Evolutionary conservation across 2,797 vertebrate species (phyloP).

Genomic region (Ataeniobius toweri): DNA sequence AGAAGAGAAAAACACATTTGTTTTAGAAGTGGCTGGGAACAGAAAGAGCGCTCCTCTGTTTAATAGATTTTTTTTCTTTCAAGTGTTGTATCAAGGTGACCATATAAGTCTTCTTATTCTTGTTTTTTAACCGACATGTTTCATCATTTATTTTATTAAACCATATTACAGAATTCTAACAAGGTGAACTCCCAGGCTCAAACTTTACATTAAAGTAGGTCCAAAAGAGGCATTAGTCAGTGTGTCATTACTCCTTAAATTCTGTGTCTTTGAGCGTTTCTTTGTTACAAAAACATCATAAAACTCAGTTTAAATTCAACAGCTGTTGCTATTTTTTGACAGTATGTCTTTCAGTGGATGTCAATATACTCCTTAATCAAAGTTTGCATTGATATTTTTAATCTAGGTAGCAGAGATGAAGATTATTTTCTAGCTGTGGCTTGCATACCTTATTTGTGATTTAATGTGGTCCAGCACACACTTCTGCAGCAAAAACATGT

Average conservation of each 20-base stretch:
- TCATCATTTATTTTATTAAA: not conserved
- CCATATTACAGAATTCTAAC: not conserved
- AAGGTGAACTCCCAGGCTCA: not conserved
- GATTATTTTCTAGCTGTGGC: not conserved
- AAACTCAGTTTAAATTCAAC: not conserved
- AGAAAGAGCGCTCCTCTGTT: not conserved
- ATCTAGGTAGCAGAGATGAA: not conserved
- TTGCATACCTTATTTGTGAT: not conserved
- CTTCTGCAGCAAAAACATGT: no score
- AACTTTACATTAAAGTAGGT: not conserved
- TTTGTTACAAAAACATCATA: not conserved
- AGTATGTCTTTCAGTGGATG: not conserved
- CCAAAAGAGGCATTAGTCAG: not conserved
- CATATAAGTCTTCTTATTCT: not conserved
- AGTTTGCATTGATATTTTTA: not conserved
- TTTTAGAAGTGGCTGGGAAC: slow-evolving; percentile 11
- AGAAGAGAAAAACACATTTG: slow-evolving; percentile 33
- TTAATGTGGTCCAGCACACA: not conserved
- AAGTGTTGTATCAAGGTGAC: not conserved
- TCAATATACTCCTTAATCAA: not conserved
- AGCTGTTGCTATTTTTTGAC: not conserved
- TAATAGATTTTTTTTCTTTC: slow-evolving; percentile 7
- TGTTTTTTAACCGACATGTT: not conserved
- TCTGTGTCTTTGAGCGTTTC: not conserved
- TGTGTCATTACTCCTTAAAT: not conserved